Conservation (phyloP, 2,888 invertebrate species). For the Cynaeus angustus region DNA sequence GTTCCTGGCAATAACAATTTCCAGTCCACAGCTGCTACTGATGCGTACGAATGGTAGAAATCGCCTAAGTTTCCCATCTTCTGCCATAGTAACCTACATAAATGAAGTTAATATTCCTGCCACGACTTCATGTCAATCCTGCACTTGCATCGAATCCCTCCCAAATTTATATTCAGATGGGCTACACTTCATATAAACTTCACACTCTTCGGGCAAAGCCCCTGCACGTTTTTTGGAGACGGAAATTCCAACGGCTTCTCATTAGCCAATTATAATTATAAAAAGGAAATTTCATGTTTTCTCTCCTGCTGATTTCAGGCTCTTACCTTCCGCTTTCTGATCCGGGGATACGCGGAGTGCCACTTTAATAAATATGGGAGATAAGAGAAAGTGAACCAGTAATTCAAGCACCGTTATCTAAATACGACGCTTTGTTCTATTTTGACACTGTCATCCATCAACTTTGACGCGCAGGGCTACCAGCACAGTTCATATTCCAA, state of each 20-base stretch:
- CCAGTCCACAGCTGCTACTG: slow-evolving; percentile 50
- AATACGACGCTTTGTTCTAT: too few relatives aligned
- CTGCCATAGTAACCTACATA: slow-evolving; percentile 47
- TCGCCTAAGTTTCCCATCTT: slow-evolving; percentile 41
- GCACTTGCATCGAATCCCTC: slow-evolving; percentile 39
- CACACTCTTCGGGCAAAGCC: slow-evolving; percentile 12
- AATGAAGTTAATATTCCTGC: slow-evolving; percentile 47
- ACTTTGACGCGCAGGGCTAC: background rate
- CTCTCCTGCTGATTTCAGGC: too few relatives aligned
- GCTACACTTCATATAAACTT: slow-evolving; percentile 39
- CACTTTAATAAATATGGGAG: slow-evolving; percentile 6
- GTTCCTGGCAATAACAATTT: slow-evolving; percentile 51
- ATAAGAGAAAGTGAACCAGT: slow-evolving; percentile 4
- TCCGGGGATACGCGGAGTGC: too few relatives aligned
- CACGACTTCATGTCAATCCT: slow-evolving; percentile 45
- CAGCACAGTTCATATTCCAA: background rate
- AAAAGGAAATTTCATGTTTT: too few relatives aligned
- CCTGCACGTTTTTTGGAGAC: background rate
- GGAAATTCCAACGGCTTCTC: background rate
- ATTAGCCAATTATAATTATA: background rate
- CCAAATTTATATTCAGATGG: slow-evolving; percentile 39
- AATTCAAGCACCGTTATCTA: too few relatives aligned
- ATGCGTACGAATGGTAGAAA: slow-evolving; percentile 52
- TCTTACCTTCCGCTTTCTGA: too few relatives aligned
- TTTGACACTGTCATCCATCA: too few relatives aligned